phyloP scores from a whole-genome alignment of 2,888 invertebrate species.

The Saturnia pavonia region DNA sequence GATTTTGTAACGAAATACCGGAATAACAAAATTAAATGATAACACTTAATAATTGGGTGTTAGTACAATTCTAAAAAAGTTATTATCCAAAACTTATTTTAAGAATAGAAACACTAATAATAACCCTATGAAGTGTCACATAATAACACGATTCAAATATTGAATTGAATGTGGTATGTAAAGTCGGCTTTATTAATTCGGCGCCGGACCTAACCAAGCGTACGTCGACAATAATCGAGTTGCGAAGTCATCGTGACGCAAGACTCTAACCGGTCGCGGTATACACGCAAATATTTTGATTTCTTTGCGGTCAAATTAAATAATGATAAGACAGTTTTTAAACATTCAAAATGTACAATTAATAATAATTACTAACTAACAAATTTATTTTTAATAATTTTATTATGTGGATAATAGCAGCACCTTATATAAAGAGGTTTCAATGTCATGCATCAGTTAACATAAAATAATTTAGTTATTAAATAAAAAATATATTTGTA shows the following conservation, averaged over 20 bases:
- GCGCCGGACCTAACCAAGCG: not conserved
- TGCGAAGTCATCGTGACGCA: constrained; percentile 2
- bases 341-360: not conserved
- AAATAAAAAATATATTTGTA: not conserved
- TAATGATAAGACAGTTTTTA: not conserved
- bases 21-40: too few species aligned
- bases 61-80: too few species aligned
- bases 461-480: not conserved
- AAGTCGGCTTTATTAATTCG: not conserved
- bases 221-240: not conserved
- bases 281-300: constrained; percentile 11
- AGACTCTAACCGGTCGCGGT: not conserved
- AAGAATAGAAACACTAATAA: too few species aligned
- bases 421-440: too few species aligned
- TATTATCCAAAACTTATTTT: too few species aligned
- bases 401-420: too few species aligned
- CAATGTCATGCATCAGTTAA: too few species aligned
- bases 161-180: not conserved
- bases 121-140: too few species aligned
- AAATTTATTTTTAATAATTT: too few species aligned
- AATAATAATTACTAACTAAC: too few species aligned
- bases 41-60: too few species aligned
- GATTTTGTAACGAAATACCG: too few species aligned
- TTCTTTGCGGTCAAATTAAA: not conserved
- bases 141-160: not conserved